Conservation (phyloP, 2,113 vertebrate species). For the Strix uralensis region DNA sequence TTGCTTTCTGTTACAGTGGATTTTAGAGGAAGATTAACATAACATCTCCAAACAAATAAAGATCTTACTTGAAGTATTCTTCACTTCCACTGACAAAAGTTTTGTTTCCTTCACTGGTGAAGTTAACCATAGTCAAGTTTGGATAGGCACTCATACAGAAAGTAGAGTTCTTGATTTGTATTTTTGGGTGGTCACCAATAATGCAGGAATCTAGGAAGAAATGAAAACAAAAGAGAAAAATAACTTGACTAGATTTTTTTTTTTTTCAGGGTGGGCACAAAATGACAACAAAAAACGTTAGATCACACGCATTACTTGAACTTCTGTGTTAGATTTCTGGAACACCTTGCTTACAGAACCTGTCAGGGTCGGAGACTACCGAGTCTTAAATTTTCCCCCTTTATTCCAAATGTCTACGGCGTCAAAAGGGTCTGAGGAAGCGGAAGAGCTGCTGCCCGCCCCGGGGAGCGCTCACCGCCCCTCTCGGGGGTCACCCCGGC, state of each 20-base stretch:
- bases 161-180: conserved; percentile 90
- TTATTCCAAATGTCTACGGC: not conserved
- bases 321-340: not conserved
- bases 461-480: not conserved
- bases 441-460: fast-evolving
- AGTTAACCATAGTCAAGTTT: conserved; percentile 88
- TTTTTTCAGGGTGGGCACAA: not conserved
- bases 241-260: not conserved
- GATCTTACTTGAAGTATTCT: conserved; percentile 98
- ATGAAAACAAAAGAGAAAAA: not conserved
- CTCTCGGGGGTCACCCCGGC: not conserved
- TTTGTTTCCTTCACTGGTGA: conserved; percentile 86
- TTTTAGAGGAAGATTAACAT: not conserved
- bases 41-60: not conserved
- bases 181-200: conserved; percentile 84
- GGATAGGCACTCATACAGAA: conserved; percentile 93
- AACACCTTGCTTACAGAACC: not conserved
- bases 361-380: not conserved
- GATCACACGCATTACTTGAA: not conserved
- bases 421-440: not conserved
- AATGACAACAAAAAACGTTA: not conserved
- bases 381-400: not conserved
- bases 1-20: not conserved
- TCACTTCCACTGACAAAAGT: conserved; percentile 96
- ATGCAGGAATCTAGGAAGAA: conserved; percentile 87